phyloP scores from a whole-genome alignment of 2,113 vertebrate genomes.

The Brachyhypopomus occidentalis region DNA sequence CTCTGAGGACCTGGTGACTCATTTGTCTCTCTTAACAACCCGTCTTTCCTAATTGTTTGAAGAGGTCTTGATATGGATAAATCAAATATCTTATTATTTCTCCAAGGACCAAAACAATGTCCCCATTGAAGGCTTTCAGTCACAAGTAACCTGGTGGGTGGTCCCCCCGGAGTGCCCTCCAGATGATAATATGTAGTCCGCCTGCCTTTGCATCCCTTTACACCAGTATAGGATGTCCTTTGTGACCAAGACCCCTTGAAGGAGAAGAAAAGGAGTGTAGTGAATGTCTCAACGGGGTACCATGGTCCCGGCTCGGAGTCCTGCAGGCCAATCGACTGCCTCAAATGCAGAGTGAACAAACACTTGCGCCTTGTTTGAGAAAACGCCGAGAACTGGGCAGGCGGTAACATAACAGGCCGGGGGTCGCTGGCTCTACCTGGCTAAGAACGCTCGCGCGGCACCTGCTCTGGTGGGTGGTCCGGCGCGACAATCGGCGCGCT shows the following conservation, averaged over 20 bases:
- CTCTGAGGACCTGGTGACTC: neutral
- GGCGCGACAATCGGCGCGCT: neutral
- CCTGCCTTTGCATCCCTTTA: conserved; percentile 25
- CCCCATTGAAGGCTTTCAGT: neutral
- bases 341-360: conserved; percentile 12
- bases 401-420: neutral
- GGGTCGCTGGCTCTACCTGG: conserved; percentile 41
- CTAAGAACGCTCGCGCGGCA: conserved; percentile 45
- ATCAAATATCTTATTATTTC: conserved; percentile 42
- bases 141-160: conserved; percentile 38
- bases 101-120: conserved; percentile 21
- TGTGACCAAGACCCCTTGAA: conserved; percentile 26
- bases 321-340: conserved; percentile 22
- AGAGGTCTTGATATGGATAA: conserved; percentile 48
- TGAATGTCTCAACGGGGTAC: conserved; percentile 34
- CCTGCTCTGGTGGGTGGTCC: conserved; percentile 46
- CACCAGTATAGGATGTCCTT: conserved; percentile 22
- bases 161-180: conserved; percentile 29
- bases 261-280: conserved; percentile 24
- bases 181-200: conserved; percentile 35
- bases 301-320: neutral
- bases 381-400: conserved; percentile 1
- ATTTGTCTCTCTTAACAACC: conserved; percentile 50
- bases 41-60: conserved; percentile 59
- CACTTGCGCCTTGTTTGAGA: conserved; percentile 5